Evolutionary conservation across 2,113 vertebrate species (phyloP), one percentile per base, ranked within the genome.

Genomic region (Salvelinus alpinus): DNA sequence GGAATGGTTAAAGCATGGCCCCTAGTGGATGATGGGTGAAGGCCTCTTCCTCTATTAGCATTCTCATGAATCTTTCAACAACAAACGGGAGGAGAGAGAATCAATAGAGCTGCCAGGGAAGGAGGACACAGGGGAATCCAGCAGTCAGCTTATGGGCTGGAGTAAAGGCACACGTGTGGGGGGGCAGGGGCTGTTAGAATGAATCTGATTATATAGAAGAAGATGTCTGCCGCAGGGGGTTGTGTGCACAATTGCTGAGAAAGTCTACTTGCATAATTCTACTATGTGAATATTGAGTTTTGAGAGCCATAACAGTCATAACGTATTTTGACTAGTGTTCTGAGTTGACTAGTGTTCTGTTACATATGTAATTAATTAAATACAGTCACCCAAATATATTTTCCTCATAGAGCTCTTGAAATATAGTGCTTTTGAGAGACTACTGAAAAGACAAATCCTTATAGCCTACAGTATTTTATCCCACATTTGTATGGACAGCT

Each of bases 51-150:
- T 68, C 67, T 59, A 16, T 31, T 18, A 67, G 73, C 29, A 51
- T 44, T 11, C 64, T 86, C 81, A 88, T 89, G 81, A 78, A 90
- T 91, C 71, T 90, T 91, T 90, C 83, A 92, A 38, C 59, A 13
- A 4, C 9, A 44, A 14, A 27, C 27, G 83, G 81, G 65, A 67
- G 62, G 68, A 82, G 80, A 76, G 34, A 70, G 77, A 86, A 88
- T 89, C 88, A 86, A 85, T 89, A 81, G 78, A 75, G 47, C 78
- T 84, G 83, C 79, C 86, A 78, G 64, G 27, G 14, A 66, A 5
- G 64, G 16, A 29, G 76, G 72, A 80, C 88, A 86, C 88, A 76
- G 79, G 88, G 88, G 88, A 89, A 85, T 84, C 74, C 82, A 86
- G 84, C 69, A 70, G 25, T 18, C 84, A 34, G 86, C 81, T 88